Evolutionary conservation across 2,888 invertebrate species (phyloP).

Genomic region (Idaea straminata): DNA sequence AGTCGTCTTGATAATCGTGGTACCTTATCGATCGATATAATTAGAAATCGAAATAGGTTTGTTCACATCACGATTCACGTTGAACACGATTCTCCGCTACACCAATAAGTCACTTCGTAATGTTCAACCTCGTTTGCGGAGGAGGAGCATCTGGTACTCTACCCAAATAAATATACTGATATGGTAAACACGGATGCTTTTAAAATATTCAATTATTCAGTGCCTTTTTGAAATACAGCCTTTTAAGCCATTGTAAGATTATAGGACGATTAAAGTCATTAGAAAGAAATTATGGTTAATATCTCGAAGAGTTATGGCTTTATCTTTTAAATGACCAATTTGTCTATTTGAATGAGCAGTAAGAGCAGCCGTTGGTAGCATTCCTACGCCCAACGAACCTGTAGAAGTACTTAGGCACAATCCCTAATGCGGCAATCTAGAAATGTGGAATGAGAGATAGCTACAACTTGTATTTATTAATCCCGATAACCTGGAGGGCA

Average conservation of each 20-base stretch:
- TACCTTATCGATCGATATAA: slow-evolving; percentile 48
- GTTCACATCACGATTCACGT: slow-evolving; percentile 49
- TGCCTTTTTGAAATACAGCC: neutral
- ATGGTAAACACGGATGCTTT: neutral
- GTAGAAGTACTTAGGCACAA: slow-evolving; percentile 25
- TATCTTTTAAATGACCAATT: slow-evolving; percentile 26
- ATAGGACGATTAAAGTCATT: neutral
- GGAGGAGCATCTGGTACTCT: slow-evolving; percentile 2
- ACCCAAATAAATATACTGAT: neutral
- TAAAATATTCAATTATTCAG: slow-evolving; percentile 3
- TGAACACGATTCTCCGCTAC: slow-evolving; percentile 45
- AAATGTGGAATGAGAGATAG: slow-evolving; percentile 46
- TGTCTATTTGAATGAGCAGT: slow-evolving; percentile 20
- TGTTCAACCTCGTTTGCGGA: slow-evolving; percentile 3
- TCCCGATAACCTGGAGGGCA: slow-evolving; percentile 52
- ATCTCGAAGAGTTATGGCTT: neutral
- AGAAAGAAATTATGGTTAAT: slow-evolving; percentile 1
- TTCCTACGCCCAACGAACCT: slow-evolving; percentile 22
- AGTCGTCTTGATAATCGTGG: slow-evolving; percentile 41
- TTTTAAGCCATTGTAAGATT: neutral
- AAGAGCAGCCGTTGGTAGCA: slow-evolving; percentile 20
- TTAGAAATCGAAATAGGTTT: slow-evolving; percentile 55
- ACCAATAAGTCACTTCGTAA: slow-evolving; percentile 40
- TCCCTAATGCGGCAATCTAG: slow-evolving; percentile 43
- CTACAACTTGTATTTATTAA: slow-evolving; percentile 42